phyloP scores from a whole-genome alignment of 1,140 invertebrate species.

The Myzus persicae region DNA sequence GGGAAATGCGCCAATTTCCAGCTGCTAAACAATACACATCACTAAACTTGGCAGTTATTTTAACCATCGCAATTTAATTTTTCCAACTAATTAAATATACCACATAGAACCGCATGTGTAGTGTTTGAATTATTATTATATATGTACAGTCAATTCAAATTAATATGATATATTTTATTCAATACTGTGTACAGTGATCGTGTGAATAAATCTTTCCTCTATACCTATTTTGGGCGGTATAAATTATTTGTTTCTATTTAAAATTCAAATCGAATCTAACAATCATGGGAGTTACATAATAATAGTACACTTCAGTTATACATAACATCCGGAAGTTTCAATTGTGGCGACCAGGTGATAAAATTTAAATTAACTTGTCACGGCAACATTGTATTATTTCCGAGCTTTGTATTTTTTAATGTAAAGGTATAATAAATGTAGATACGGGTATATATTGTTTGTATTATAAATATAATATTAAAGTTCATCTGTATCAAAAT shows the following conservation, averaged over 20 bases:
- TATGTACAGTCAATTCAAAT: background rate
- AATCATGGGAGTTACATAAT: background rate
- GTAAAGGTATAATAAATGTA: background rate
- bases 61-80: background rate
- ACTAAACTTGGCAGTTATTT: constrained; percentile 33
- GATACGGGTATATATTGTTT: background rate
- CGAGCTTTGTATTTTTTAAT: background rate
- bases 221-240: background rate
- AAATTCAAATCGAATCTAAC: background rate
- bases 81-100: background rate
- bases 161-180: too few relatives aligned
- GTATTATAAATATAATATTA: background rate
- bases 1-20: constrained; percentile 41
- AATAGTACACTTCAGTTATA: background rate
- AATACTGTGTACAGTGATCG: background rate
- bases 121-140: background rate
- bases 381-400: background rate
- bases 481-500: background rate
- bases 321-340: background rate
- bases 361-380: background rate
- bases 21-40: background rate
- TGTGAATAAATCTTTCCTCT: background rate
- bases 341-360: background rate
- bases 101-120: background rate
- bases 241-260: background rate